Evolutionary conservation across 2,113 vertebrate genomes (phyloP).

Genomic region (Perca fluviatilis): DNA sequence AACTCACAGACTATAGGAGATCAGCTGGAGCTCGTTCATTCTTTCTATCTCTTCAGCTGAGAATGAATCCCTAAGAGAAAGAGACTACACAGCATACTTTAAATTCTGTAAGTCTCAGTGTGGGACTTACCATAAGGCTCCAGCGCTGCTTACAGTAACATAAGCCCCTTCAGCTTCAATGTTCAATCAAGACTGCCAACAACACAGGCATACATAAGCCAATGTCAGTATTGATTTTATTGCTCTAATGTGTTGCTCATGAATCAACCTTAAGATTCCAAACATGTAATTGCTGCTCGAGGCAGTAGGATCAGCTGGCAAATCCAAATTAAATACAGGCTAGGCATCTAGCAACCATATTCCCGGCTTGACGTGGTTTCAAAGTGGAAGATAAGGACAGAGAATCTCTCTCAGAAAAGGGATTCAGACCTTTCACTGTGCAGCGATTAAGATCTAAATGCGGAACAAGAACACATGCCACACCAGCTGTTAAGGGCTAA

Average conservation of each 20-base stretch:
- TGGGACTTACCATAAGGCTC: conserved; percentile 39
- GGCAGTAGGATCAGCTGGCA: conserved; percentile 38
- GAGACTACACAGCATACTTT: conserved; percentile 42
- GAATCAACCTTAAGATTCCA: conserved; percentile 49
- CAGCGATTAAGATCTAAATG: conserved; percentile 53
- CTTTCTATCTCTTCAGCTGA: conserved; percentile 29
- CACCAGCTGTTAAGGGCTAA: conserved; percentile 45
- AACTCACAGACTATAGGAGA: conserved; percentile 15
- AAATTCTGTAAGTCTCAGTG: conserved; percentile 39
- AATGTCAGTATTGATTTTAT: conserved; percentile 50
- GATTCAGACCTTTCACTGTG: conserved; percentile 18
- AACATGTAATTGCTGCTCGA: conserved; percentile 48
- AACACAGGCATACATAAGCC: conserved; percentile 8
- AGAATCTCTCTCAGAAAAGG: conserved; percentile 10
- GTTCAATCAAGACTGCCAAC: conserved; percentile 47
- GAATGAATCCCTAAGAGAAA: conserved; percentile 50
- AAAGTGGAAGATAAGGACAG: background rate
- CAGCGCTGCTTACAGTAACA: conserved; percentile 24
- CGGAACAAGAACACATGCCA: conserved; percentile 49
- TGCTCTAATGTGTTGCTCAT: conserved; percentile 40
- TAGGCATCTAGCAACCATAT: conserved; percentile 15
- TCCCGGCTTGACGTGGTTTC: background rate
- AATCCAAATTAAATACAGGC: conserved; percentile 57
- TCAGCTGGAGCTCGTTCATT: conserved; percentile 51
- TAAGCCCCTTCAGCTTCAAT: conserved; percentile 37